A percentile compares a stretch with the other conserved stretches of the same genome.
Conservation (phyloP, 2,888 invertebrate genomes). For the Uloborus plumipes region DNA sequence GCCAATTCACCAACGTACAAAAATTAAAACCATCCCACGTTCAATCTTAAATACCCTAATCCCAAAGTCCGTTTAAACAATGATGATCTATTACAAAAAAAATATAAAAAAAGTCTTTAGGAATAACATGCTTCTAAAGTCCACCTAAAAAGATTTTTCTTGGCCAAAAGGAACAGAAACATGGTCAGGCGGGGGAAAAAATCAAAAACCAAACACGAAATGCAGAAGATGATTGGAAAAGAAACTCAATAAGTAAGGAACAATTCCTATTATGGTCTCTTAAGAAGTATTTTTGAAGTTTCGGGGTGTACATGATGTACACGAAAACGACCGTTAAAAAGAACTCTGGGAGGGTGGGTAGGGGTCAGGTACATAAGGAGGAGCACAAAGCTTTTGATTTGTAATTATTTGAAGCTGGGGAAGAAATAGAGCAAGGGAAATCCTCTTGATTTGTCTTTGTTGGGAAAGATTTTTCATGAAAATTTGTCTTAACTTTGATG, state of each 20-base stretch:
- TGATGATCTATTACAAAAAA: too few species aligned
- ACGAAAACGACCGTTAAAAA: conserved; percentile 18
- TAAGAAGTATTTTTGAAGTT: conserved; percentile 46
- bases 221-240: conserved; percentile 48
- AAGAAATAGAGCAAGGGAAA: not conserved
- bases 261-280: conserved; percentile 50
- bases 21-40: too few species aligned
- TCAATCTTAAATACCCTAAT: too few species aligned
- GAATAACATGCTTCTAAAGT: conserved; percentile 23
- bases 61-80: too few species aligned
- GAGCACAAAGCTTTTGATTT: not conserved
- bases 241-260: conserved; percentile 59
- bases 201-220: conserved; percentile 25
- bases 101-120: too few species aligned
- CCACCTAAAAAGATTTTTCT: conserved; percentile 39
- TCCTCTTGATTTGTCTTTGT: too few species aligned
- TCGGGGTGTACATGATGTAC: conserved; percentile 28
- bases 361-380: conserved; percentile 6
- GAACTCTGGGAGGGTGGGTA: not conserved
- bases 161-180: conserved; percentile 31
- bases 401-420: conserved; percentile 32
- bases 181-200: conserved; percentile 29
- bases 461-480: too few species aligned
- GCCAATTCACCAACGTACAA: too few species aligned
- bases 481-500: too few species aligned